These are phyloP conservation scores for Camptogramma bilineatum DNA, from an alignment of 2,888 invertebrate species.

Conservation along the genomic window DNA sequence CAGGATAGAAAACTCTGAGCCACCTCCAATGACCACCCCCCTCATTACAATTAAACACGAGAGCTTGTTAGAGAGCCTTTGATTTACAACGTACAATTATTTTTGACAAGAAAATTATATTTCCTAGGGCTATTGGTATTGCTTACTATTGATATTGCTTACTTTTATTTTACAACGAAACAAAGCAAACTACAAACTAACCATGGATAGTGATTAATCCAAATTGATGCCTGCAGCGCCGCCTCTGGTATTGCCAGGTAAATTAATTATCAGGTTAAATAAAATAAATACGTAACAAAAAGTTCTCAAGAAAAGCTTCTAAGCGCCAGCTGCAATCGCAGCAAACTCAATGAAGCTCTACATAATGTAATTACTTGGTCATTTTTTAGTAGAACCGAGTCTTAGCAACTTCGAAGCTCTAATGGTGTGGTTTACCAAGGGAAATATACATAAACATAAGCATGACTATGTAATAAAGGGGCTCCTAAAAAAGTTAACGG, in stretches of 20 bases:
- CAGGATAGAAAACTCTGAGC: too few species aligned
- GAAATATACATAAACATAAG: neutral
- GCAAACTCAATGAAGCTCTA: slow-evolving; percentile 22
- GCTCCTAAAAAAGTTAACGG: too few species aligned
- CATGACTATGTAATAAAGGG: too few species aligned
- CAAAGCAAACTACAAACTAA: neutral
- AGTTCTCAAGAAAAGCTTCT: slow-evolving; percentile 1
- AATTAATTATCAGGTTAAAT: neutral
- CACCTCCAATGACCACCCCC: too few species aligned
- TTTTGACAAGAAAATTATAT: too few species aligned
- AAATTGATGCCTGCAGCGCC: neutral
- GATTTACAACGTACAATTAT: too few species aligned
- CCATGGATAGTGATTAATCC: neutral
- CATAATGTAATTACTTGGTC: slow-evolving; percentile 30
- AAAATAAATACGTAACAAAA: neutral
- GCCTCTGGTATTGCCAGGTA: neutral
- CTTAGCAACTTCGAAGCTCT: neutral
- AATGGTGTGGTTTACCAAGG: neutral
- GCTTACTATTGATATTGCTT: neutral
- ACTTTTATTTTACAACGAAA: neutral
- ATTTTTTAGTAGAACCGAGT: slow-evolving; percentile 17
- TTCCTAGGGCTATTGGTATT: too few species aligned
- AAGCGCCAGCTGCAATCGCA: slow-evolving; percentile 18
- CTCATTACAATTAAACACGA: too few species aligned
- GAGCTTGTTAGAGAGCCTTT: too few species aligned